Base-by-base conservation (phyloP, 2,888 invertebrate species). In the Enoplolaimus lenunculus region DNA sequence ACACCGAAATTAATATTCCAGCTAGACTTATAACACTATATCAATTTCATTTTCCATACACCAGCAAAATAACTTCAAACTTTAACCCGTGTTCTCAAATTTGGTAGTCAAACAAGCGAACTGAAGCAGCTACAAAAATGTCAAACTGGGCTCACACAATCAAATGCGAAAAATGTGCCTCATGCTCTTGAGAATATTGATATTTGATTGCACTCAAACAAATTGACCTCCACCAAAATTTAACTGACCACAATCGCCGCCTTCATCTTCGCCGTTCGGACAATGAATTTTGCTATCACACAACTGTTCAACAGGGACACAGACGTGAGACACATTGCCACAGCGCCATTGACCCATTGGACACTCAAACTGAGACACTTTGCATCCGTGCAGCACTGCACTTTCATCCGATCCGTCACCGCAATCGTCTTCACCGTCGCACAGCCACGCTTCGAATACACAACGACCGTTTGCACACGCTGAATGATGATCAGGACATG, bases 181-280 rank as follows among this genome's bases (percentile, higher is more conserved):
- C n/a, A n/a, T n/a, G n/a, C n/a, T n/a, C n/a, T n/a, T n/a, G n/a
- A n/a, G n/a, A n/a, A n/a, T n/a, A n/a, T n/a, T n/a, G n/a, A n/a
- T n/a, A n/a, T n/a, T n/a, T n/a, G n/a, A n/a, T n/a, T n/a, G n/a
- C n/a, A n/a, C n/a, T n/a, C n/a, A n/a, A n/a, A n/a, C n/a, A n/a
- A n/a, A n/a, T n/a, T n/a, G n/a, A n/a, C n/a, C n/a, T n/a, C n/a
- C n/a, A n/a, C n/a, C n/a, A n/a, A n/a, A n/a, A n/a, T n/a, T n/a
- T 21, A 45, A 76, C 79, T 77, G 75, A 81, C 81, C 90, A 79
- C 95, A 95, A 79, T 93, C 92, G 0, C 89, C 85, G 0, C 93
- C 91, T 78, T 97, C 97, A 78, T 97, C 97, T 3, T 91, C 91
- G 29, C 93, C 94, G 78, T 95, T 94, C 0, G 92, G 91, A 80